Evolutionary conservation across 1,140 invertebrate genomes (phyloP).

Genomic region (Linepithema humile): DNA sequence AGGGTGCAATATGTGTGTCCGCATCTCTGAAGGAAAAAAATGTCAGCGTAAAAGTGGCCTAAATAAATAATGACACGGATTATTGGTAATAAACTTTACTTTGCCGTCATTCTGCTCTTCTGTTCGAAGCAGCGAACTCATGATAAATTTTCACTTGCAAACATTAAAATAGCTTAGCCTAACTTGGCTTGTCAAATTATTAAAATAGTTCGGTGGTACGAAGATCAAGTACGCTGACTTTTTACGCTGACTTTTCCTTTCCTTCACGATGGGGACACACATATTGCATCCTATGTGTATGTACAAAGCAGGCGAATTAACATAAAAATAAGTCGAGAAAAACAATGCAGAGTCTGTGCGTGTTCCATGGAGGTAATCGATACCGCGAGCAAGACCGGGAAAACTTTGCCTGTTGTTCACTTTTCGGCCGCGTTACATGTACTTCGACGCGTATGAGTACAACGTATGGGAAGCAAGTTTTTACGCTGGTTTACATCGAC

Average conservation of each 20-base stretch:
- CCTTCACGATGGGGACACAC: background rate
- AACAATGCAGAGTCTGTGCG: slow-evolving; percentile 64
- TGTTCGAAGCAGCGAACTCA: background rate
- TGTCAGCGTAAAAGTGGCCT: slow-evolving; percentile 39
- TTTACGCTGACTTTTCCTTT: slow-evolving; percentile 15
- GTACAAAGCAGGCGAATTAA: slow-evolving; percentile 8
- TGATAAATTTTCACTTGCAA: background rate
- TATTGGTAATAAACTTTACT: slow-evolving; percentile 18
- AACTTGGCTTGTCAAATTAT: too few relatives aligned
- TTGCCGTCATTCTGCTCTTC: background rate
- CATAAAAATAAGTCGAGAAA: slow-evolving; percentile 48
- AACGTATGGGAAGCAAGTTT: slow-evolving; percentile 83
- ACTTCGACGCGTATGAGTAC: slow-evolving; percentile 75
- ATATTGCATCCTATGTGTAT: slow-evolving; percentile 15
- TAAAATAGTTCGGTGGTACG: too few relatives aligned
- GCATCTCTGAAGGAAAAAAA: background rate
- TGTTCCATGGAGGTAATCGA: slow-evolving; percentile 66
- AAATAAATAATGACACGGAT: slow-evolving; percentile 60
- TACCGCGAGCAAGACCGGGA: slow-evolving; percentile 10
- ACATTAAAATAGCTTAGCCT: too few relatives aligned
- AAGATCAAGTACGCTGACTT: too few relatives aligned
- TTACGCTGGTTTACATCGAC: slow-evolving; percentile 87
- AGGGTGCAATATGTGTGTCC: slow-evolving; percentile 14
- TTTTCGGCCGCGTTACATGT: slow-evolving; percentile 75
- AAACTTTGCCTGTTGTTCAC: slow-evolving; percentile 68